Evolutionary conservation across 2,888 invertebrate species (phyloP), one percentile per base, ranked within the genome.

Genomic region (Macaria liturata): DNA sequence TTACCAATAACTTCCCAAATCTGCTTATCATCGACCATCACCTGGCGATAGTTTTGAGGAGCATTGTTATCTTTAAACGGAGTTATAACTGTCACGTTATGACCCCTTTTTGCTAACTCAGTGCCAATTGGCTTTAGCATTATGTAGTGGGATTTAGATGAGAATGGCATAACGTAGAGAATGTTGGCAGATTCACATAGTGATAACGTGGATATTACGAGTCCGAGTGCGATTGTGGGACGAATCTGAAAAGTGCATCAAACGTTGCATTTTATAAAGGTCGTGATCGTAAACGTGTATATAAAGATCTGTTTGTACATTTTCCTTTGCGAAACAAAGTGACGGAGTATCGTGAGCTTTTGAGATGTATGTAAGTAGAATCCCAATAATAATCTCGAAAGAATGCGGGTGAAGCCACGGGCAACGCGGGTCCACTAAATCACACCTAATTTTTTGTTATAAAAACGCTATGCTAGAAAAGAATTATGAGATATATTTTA

Each of bases 1-100:
- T 78, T 67, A 88, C 89, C 88, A 32, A 83, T 69, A 37, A 86
- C 51, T 40, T 91, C 86, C 90, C 91, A 91, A 53, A 91, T 88
- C 54, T 80, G 74, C 61, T 76, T 81, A 49, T 83, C 67, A 53
- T 87, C 86, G 0, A 86, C 80, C 65, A 78, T 71, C 20, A 89
- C 76, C 65, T 92, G 81, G 4, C 79, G 81, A 58, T 89, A 92
- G 59, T 87, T 91, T 0, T 81, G 66, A 1, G 87, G 79, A 4
- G 82, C 79, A 9, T 82, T 74, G 0, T 74, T 69, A 49, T 87
- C 84, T 50, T 68, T 82, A 56, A 83, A 66, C 1, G 86, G 83
- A 4, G 91, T 85, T 20, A 93, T 86, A 0, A 92, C 86, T 2
- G 92, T 92, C 0, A 93, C 90, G 68, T 93, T 89, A 64, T 93